Base-by-base conservation (phyloP, 2,797 vertebrate genomes). In the Mionectes olivaceus region DNA sequence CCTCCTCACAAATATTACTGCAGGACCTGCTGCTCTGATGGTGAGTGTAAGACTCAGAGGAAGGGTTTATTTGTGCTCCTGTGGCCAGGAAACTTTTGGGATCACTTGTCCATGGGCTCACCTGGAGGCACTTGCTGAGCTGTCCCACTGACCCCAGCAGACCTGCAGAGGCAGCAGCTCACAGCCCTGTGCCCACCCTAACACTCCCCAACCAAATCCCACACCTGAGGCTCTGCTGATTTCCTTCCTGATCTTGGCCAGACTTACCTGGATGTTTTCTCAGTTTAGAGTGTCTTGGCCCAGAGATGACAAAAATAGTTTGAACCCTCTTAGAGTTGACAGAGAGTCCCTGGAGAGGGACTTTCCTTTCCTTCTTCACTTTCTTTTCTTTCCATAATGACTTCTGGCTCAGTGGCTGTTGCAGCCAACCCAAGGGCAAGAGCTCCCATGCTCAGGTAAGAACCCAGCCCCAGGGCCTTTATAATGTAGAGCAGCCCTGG, bases 41-140 rank as follows among this genome's bases (percentile, higher is more conserved):
- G 43, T 3, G 2, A 67, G 41, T 3, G 11, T 11, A 30, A 82
- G 37, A 49, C 60, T 46, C 1, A 2, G 13, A 71, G 52, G 64
- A 56, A 64, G 33, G 59, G 21, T 61, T 92, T 43, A 10, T 64
- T 63, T 3, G 0, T 57, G 9, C 1, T 30, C 4, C 43, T 17
- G 33, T 16, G 69, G 19, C 23, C 55, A 71, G 52, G 30, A 49
- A 18, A 11, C 19, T 35, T 28, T 9, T 0, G 0, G 39, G n/a
- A 60, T 39, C 6, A 1, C 19, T n/a, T 3, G 8, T 49, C 30
- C 0, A 0, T 47, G 64, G 64, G 22, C 35, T 73, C 5, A 0
- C 18, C 56, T 53, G 44, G 46, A 49, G 37, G 37, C 32, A 19
- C 28, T 17, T 0, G 0, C 25, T 9, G 67, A 23, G 25, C 3